phyloP scores from a whole-genome alignment of 1,140 invertebrate species.

The Drosophila triauraria region DNA sequence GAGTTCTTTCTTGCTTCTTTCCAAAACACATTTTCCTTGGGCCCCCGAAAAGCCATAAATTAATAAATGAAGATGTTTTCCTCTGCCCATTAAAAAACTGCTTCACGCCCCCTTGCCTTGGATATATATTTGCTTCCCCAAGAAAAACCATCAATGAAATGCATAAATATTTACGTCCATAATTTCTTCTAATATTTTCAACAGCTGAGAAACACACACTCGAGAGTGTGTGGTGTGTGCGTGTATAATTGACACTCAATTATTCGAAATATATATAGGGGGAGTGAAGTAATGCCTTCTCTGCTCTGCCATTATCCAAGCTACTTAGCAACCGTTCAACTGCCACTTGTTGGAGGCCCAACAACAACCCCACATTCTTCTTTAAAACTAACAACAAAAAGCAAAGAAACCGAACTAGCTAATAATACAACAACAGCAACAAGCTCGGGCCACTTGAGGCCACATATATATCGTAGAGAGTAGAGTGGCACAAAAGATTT shows the following conservation, averaged over 20 bases:
- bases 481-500: slow-evolving; percentile 70
- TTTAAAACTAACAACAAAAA: slow-evolving; percentile 23
- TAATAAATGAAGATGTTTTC: slow-evolving; percentile 70
- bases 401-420: slow-evolving; percentile 67
- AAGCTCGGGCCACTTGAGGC: slow-evolving; percentile 68
- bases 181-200: slow-evolving; percentile 82
- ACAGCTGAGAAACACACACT: slow-evolving; percentile 70
- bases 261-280: slow-evolving; percentile 48
- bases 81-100: slow-evolving; percentile 51
- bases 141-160: slow-evolving; percentile 55
- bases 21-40: slow-evolving; percentile 6
- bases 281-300: slow-evolving; percentile 45
- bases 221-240: slow-evolving; percentile 9
- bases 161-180: slow-evolving; percentile 83
- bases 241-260: slow-evolving; percentile 80
- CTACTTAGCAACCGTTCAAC: slow-evolving; percentile 79
- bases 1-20: slow-evolving; percentile 6
- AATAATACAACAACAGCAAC: slow-evolving; percentile 79
- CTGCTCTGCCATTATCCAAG: slow-evolving; percentile 74
- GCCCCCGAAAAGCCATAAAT: slow-evolving; percentile 61
- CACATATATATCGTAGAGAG: slow-evolving; percentile 17
- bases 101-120: slow-evolving; percentile 14
- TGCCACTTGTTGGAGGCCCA: slow-evolving; percentile 71
- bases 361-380: slow-evolving; percentile 44
- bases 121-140: slow-evolving; percentile 2